Evolutionary conservation across 2,888 invertebrate species (phyloP), one percentile per base, ranked within the genome.

Genomic region (Chelonus formosanus): DNA sequence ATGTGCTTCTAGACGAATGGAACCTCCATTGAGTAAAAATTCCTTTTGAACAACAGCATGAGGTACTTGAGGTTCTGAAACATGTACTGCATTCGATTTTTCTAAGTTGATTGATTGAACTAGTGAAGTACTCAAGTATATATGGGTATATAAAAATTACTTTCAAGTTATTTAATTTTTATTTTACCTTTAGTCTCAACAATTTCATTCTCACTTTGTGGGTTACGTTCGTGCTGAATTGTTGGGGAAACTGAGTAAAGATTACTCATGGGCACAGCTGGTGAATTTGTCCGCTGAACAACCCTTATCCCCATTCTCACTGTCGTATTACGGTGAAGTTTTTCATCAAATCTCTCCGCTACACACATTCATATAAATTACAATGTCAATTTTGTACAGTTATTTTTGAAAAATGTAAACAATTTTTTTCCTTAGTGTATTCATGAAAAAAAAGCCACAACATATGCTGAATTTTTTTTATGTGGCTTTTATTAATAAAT

Each of bases 271-370:
- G 82, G 77, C 59, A 76, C 71, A 3, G 78, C 76, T 10, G 81
- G 77, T 47, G 76, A 73, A 36, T 76, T 75, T 48, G 80, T 82
- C 77, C 88, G 90, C 78, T 94, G 94, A 35, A 94, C 89, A 63
- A 95, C 93, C 4, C 94, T 86, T 67, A 95, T 92, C 40, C 94
- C 93, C 93, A 95, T 94, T 67, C 92, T 89, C 20, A 95, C 93
- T 0, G 91, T 91, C 70, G 91, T 91, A 62, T 93, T 89, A 31
- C 92, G 88, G 66, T 93, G 92, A 52, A 93, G 88, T 83, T 93
- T 93, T 79, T 95, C 94, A 75, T 95, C 94, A 0, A 91, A 89
- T 72, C 91, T 87, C 70, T 94, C 93, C n/a, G 93, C 95, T 95
- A 84, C 36, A 69, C 63, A 45, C 53, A 40, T 7, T 35, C 34